Evolutionary conservation across 2,888 invertebrate species (phyloP).

Genomic region (Drosophila dives): DNA sequence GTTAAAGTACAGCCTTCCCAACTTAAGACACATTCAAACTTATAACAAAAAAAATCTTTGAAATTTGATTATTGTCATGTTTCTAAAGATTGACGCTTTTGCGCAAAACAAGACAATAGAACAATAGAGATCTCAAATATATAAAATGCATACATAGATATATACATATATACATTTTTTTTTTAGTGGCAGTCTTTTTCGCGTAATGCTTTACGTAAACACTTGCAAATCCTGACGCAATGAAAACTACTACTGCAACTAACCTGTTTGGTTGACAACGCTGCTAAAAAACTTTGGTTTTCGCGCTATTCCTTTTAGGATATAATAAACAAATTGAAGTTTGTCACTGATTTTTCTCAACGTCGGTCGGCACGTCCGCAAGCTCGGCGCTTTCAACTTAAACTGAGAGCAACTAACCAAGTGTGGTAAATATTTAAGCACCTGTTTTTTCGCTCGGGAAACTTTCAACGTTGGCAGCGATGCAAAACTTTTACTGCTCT

Average conservation of each 20-base stretch:
- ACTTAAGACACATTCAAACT: conserved; percentile 3
- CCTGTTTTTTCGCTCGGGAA: conserved; percentile 38
- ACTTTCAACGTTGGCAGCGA: conserved; percentile 20
- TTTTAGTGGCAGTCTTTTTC: neutral
- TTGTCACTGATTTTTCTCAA: conserved; percentile 9
- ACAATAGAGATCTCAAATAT: conserved; percentile 9
- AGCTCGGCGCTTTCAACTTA: conserved; percentile 65
- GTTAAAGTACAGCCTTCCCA: conserved; percentile 60
- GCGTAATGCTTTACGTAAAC: conserved; percentile 51
- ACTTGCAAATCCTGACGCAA: conserved; percentile 50
- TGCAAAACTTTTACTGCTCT: conserved; percentile 52
- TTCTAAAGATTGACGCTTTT: conserved; percentile 2
- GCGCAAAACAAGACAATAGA: conserved; percentile 2
- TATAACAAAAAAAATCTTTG: neutral
- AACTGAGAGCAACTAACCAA: conserved; percentile 65
- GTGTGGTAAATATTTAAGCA: conserved; percentile 66
- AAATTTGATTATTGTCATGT: conserved; percentile 15
- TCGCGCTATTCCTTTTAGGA: conserved; percentile 28
- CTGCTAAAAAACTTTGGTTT: conserved; percentile 37
- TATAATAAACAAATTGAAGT: conserved; percentile 13
- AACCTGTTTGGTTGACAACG: conserved; percentile 49
- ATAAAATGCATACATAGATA: neutral
- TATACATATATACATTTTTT: neutral
- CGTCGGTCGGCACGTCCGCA: conserved; percentile 54
- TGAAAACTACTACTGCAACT: conserved; percentile 35